Base-by-base conservation (phyloP, 1,140 invertebrate genomes). In the Galendromus occidentalis region DNA sequence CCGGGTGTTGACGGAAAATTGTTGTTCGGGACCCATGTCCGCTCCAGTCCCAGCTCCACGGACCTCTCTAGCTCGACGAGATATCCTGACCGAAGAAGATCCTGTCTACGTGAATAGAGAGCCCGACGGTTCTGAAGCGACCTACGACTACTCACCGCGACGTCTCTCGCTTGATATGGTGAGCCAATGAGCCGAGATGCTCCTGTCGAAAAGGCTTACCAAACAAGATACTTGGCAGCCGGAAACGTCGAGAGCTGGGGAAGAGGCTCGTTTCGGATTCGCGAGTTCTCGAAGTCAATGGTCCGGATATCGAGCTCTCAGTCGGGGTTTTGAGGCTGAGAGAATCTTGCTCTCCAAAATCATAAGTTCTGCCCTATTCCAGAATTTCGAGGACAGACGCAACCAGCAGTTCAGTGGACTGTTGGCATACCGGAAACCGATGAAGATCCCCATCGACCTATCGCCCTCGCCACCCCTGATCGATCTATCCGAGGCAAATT, bases 81-180 rank as follows among this genome's bases (percentile, higher is more conserved):
- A 59, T 22, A 59, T 59, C 51, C 63, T 59, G 1, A 64, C 42
- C 29, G 59, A 66, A 20, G 47, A 28, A 64, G 68, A 67, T 25
- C 68, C 68, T 2, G 69, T 70, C 14, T 70, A 70, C 63, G 69
- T 68, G 22, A 70, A 70, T 44, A 42, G 67, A 14, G 68, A 69
- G 25, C 65, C 42, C 68, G 45, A 55, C 51, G 22, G 22, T 14
- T 1, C 51, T 14, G 22, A 59, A 25, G 51, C 14, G 12, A 25
- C 51, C 25, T 25, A 59, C 51, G 51, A 39, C 9, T 39, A 39
- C 9, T 39, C 33, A 39, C 33, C 33, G 4, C 33, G 33, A 39
- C 33, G 33, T 6, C 33, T 39, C 4, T 39, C 33, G 4, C 9
- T 39, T 4, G 33, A 39, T 9, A 9, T 39, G 33, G 33, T 39